Base-by-base conservation (phyloP, 1,140 invertebrate species). In the Ceratosolen fusciceps region DNA sequence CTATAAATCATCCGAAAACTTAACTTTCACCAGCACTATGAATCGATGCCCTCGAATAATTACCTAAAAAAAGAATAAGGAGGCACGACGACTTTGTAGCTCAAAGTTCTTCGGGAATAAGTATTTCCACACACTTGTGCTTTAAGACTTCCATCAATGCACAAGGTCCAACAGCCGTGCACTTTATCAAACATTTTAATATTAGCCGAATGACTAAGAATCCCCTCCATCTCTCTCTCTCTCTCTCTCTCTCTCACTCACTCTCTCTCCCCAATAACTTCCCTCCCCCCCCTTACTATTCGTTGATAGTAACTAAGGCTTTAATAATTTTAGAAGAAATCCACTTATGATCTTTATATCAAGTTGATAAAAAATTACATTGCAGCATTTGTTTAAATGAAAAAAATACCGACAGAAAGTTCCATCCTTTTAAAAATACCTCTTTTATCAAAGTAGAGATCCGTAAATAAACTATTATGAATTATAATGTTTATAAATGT, bases 141-240 rank as follows among this genome's bases (percentile, higher is more conserved):
- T 47, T 70, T 31, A 70, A 70, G 29, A 70, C 39, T 47, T 26
- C 19, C 16, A 29, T 74, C 37, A 16, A 47, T 29, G 24, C 37
- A 52, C 37, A 52, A 74, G 47, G 58, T 76, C 77, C 74, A 52
- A 21, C 14, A 71, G 81, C 47, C 70, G 67, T 67, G 77, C 73
- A 71, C 82, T 74, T 74, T 79, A 76, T 74, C 81, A 75, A 56
- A 74, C 56, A 58, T 10, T 78, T 85, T 84, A 84, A 84, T 84
- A 85, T 85, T 83, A 84, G 82, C 75, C 65, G 73, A 56, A 70
- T 85, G 82, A 85, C 83, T 83, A 84, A 85, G 58, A 72, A 43
- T 43, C 39, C 39, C 39, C 39, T 12, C 39, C 39, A 5, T 12
- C 39, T 43, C 4, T 84, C 83, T 76, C 43, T 65, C 60, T 80